These are phyloP conservation scores for Lethocerus indicus DNA, from an alignment of 1,140 invertebrate species.

Conservation along the genomic window DNA sequence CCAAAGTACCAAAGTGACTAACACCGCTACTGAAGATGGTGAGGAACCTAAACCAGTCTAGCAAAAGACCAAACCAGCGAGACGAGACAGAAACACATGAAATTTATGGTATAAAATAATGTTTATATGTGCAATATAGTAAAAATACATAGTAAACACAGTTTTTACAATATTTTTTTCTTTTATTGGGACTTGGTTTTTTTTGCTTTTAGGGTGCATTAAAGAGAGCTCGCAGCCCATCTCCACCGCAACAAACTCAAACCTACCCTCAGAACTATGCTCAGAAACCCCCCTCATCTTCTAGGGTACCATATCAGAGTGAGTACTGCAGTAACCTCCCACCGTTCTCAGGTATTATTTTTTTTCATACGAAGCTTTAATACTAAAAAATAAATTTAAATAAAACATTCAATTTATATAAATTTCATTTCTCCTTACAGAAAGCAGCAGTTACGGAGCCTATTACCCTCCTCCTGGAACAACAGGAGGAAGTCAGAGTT, in stretches of 20 bases:
- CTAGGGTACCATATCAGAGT: constrained; percentile 22
- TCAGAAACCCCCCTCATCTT: constrained; percentile 31
- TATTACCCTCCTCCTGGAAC: too few species aligned
- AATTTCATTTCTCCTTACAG: too few species aligned
- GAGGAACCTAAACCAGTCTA: background rate
- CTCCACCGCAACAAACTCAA: constrained; percentile 36
- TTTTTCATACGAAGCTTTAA: too few species aligned
- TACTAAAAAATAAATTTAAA: too few species aligned
- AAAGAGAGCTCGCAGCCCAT: constrained; percentile 46
- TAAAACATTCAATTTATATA: too few species aligned
- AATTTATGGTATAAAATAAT: background rate
- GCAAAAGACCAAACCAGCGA: background rate
- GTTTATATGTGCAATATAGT: background rate
- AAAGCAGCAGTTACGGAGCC: too few species aligned
- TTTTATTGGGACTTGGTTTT: constrained; percentile 4
- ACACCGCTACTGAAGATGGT: background rate
- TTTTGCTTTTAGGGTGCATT: constrained; percentile 27
- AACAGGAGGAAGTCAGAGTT: too few species aligned
- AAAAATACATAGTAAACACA: background rate
- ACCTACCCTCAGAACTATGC: constrained; percentile 32
- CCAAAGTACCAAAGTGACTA: too few species aligned
- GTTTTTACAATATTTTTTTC: constrained; percentile 1
- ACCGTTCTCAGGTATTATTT: too few species aligned
- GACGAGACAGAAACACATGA: background rate
- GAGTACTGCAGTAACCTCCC: too few species aligned